Base-by-base conservation (phyloP, 2,113 vertebrate genomes). In the Grallaria varia region DNA sequence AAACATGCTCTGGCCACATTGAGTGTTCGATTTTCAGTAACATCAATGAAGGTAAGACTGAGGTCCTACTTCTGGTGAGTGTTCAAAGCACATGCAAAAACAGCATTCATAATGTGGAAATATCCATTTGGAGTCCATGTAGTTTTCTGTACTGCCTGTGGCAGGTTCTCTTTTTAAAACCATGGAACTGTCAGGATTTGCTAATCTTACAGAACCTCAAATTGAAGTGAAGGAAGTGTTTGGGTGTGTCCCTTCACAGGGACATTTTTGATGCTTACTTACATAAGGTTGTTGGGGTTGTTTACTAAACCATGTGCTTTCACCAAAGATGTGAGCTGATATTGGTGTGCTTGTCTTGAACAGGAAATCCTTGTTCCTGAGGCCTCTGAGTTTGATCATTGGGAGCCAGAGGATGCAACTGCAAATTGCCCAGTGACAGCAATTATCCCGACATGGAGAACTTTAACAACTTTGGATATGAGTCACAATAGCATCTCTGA, bases 391-490 rank as follows among this genome's bases (percentile, higher is more conserved):
- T 99, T 99, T 96, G 99, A 99, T 19, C 98, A 99, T 55, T 99
- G 99, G 99, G 99, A 99, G 86, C 98, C 99, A 23, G 99, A 99
- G 96, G 99, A 98, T 64, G 91, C 94, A 33, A 91, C 98, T 87
- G 97, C 98, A 5, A 98, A 92, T 71, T 98, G 98, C 94, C 98
- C 98, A 1, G 98, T 99, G 89, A 99, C 99, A 2, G 99, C 99
- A 4, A 77, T 99, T 81, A 98, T 99, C 69, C 99, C 99, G 10
- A 98, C 97, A 1, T 99, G 99, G 99, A 98, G 95, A 88, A 98
- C 97, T 30, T 97, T 99, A 95, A 99, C 99, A 31, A 99, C 99
- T 6, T 97, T 99, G 86, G 99, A 99, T 98, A 98, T 99, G 98
- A 99, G 99, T 96, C 98, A 99, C 97, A 99, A 99, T 82, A 92